Evolutionary conservation across 2,888 invertebrate genomes (phyloP), one percentile per base, ranked within the genome.

Genomic region (Sphaeridia pumilis): DNA sequence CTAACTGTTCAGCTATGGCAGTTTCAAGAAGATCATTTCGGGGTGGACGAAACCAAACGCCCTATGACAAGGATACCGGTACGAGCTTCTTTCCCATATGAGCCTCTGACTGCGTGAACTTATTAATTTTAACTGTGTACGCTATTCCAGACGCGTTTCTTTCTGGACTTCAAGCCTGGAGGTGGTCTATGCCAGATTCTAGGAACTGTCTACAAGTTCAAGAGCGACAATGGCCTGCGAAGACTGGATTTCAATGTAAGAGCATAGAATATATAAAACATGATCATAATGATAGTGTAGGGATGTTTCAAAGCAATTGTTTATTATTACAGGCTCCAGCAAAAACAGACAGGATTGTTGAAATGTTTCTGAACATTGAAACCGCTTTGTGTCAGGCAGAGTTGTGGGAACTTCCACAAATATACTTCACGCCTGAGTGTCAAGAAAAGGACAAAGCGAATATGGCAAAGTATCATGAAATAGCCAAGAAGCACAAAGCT

Each of bases 1-100:
- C 76, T 94, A 50, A 79, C 89, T 3, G 77, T 89, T 56, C 92
- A 93, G 70, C 78, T 95, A 63, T 78, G 95, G 60, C 93, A 93
- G 72, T 95, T 94, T 72, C 94, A 95, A 74, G 95, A 97, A 70
- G 92, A 92, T 63, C 87, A 87, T 71, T 78, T 94, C 68, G 94
- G 94, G 2, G 92, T 93, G 74, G 88, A 87, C 78, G 85, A 87
- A 47, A 78, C 82, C 47, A 93, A 93, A 69, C 88, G 93, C 61
- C 70, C 84, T 63, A 84, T 87, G 70, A 82, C 87, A 56, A 79
- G 87, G 72, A 81, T 89, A 73, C 89, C 89, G 67, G 87, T 88
- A 75, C 74, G 38, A 17, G 17, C 12, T 17, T 12, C 12, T 38
- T 12, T n/a, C n/a, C n/a, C n/a, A n/a, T n/a, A n/a, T n/a, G n/a